These are phyloP conservation scores for Paralichthys olivaceus DNA, from an alignment of 2,113 vertebrate species.

Conservation along the genomic window DNA sequence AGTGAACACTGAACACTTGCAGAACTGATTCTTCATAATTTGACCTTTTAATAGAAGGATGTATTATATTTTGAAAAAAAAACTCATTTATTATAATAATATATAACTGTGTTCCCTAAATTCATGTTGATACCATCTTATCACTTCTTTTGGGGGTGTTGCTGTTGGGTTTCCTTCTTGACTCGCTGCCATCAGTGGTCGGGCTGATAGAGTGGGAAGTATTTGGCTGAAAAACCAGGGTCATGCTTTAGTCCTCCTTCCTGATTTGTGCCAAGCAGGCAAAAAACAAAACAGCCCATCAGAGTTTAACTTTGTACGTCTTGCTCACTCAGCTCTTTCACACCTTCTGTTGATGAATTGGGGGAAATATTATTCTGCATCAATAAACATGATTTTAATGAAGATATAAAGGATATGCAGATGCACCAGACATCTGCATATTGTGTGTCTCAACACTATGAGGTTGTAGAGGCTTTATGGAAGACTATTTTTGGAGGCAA, in stretches of 20 bases:
- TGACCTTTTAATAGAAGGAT: background rate
- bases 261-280: conserved; percentile 22
- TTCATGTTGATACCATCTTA: background rate
- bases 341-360: conserved; percentile 45
- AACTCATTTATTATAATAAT: background rate
- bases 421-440: conserved; percentile 10
- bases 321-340: conserved; percentile 59
- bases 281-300: conserved; percentile 28
- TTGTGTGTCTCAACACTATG: conserved; percentile 8
- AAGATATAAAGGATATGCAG: conserved; percentile 50
- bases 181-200: background rate
- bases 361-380: conserved; percentile 33
- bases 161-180: background rate
- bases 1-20: too few species aligned
- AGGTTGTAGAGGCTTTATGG: background rate
- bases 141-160: background rate
- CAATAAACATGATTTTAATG: conserved; percentile 62
- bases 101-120: background rate
- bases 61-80: background rate
- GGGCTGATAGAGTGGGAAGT: background rate
- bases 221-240: conserved; percentile 9
- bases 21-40: background rate
- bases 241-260: conserved; percentile 4
- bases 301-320: conserved; percentile 26
- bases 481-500: conserved; percentile 24